Conservation (phyloP, 1,140 invertebrate genomes). For the Zaprionus gabonicus region DNA sequence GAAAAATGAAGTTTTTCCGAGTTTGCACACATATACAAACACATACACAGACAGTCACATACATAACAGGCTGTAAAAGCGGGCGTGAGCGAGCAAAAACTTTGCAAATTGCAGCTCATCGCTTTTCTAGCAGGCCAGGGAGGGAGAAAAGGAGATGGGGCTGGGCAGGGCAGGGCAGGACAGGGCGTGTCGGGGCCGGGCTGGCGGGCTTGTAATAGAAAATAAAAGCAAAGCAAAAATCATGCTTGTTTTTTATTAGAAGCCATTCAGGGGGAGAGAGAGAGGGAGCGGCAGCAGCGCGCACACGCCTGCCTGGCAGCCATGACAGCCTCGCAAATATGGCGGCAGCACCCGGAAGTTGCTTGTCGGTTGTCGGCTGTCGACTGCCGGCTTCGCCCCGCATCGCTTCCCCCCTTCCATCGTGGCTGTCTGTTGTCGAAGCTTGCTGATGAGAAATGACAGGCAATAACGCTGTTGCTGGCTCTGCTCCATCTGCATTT, state of each 20-base stretch:
- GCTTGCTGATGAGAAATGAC: constrained; percentile 77
- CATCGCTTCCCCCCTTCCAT: neutral
- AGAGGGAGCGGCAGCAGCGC: neutral
- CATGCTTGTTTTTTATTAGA: constrained; percentile 75
- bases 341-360: constrained; percentile 75
- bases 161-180: neutral
- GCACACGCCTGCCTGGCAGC: constrained; percentile 39
- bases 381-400: neutral
- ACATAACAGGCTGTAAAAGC: constrained; percentile 11
- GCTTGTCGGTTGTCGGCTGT: constrained; percentile 53
- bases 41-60: constrained; percentile 2
- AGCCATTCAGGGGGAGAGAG: constrained; percentile 61
- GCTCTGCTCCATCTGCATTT: constrained; percentile 81
- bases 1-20: constrained; percentile 78
- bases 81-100: constrained; percentile 68
- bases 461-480: constrained; percentile 72
- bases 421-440: constrained; percentile 26
- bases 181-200: neutral
- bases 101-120: constrained; percentile 79
- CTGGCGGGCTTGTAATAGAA: constrained; percentile 61
- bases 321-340: constrained; percentile 59
- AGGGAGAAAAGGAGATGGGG: neutral
- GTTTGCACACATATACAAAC: constrained; percentile 21
- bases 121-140: constrained; percentile 35
- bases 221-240: constrained; percentile 76